These are phyloP conservation scores for Ennomos quercinarius DNA, from an alignment of 2,888 invertebrate genomes.

Conservation along the genomic window DNA sequence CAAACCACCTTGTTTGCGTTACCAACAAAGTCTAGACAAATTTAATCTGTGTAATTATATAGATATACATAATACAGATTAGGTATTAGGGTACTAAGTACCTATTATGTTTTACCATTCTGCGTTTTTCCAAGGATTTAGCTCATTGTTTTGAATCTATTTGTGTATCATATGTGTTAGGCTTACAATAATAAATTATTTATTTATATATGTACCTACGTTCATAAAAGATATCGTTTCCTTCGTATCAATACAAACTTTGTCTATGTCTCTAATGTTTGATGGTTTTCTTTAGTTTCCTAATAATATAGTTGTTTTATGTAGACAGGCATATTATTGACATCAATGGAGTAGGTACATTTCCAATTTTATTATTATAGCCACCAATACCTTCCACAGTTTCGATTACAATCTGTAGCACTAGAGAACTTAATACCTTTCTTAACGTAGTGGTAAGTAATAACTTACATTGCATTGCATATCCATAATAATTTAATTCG, in stretches of 20 bases:
- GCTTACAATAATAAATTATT: no score
- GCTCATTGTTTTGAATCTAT: no score
- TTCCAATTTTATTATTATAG: slow-evolving; percentile 9
- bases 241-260: no score
- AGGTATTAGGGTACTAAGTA: no score
- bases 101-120: not conserved
- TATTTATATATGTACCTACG: no score
- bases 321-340: not conserved
- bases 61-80: no score
- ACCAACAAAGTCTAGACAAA: slow-evolving; percentile 1
- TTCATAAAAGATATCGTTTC: no score
- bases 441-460: slow-evolving; percentile 5
- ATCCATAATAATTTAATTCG: slow-evolving; percentile 24
- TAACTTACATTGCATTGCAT: slow-evolving; percentile 12
- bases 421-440: slow-evolving; percentile 20
- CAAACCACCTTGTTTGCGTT: slow-evolving; percentile 27
- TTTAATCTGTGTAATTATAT: not conserved
- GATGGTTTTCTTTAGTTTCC: no score
- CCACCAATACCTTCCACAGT: not conserved
- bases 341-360: not conserved
- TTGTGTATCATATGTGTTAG: no score
- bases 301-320: no score
- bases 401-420: slow-evolving; percentile 22
- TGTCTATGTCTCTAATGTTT: no score
- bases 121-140: no score